These are phyloP conservation scores for Stylophora pistillata DNA, from an alignment of 64 coral and sea anemone genomes.

Conservation along the genomic window DNA sequence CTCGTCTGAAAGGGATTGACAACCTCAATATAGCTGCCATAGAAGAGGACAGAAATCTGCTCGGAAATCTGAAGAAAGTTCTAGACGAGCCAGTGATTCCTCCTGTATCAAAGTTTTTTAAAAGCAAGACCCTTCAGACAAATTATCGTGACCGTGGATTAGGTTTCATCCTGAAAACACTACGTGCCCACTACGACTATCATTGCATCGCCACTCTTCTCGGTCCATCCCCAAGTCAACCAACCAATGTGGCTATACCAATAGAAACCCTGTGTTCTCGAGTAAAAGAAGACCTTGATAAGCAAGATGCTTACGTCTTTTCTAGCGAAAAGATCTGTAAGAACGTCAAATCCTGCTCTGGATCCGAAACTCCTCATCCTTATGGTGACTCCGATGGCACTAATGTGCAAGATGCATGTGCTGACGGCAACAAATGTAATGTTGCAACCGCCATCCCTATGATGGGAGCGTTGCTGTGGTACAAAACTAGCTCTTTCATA, in stretches of 20 bases:
- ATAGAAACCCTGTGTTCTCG: conserved; percentile 30
- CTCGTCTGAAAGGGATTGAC: conserved; percentile 22
- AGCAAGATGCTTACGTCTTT: conserved; percentile 1
- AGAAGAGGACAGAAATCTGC: not conserved
- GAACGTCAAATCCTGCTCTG: conserved; percentile 12
- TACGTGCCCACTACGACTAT: conserved; percentile 18
- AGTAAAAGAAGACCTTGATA: conserved; percentile 15
- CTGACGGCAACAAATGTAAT: not conserved
- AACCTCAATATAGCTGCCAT: not conserved
- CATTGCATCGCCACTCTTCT: not conserved
- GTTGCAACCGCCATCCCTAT: conserved; percentile 8
- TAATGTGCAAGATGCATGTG: conserved; percentile 7
- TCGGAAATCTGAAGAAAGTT: not conserved
- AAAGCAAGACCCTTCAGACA: not conserved
- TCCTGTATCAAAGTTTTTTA: conserved; percentile 23
- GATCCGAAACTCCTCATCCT: conserved; percentile 4
- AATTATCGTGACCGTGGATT: conserved; percentile 6
- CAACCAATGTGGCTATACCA: not conserved
- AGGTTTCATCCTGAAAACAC: conserved; percentile 24
- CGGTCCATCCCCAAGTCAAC: not conserved
- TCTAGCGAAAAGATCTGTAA: conserved; percentile 18
- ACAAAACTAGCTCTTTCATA: conserved; percentile 34
- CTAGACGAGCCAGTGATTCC: conserved; percentile 2
- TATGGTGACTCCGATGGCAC: conserved; percentile 31
- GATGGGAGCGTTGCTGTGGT: conserved; percentile 45